Evolutionary conservation across 2,113 vertebrate species (phyloP).

Genomic region (Pandion haliaetus): DNA sequence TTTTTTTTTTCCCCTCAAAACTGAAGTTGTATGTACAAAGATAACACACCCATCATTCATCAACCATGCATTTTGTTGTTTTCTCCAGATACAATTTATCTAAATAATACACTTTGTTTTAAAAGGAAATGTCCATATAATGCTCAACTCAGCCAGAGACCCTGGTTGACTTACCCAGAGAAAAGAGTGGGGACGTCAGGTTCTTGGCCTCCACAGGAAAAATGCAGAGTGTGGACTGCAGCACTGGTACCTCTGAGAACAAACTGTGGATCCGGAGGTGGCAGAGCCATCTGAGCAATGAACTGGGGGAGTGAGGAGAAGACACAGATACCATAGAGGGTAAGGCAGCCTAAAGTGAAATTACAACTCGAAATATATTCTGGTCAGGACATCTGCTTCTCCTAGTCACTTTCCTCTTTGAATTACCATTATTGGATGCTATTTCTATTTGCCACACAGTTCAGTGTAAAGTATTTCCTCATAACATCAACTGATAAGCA

Average conservation of each 20-base stretch:
- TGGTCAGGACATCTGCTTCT: neutral
- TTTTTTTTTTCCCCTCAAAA: neutral
- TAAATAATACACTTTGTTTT: neutral
- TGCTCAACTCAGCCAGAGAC: neutral
- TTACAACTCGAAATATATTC: neutral
- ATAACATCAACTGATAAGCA: neutral
- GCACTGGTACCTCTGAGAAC: constrained; percentile 85
- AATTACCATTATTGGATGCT: neutral
- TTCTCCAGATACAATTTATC: neutral
- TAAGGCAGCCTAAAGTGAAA: neutral
- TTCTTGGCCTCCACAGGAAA: constrained; percentile 65
- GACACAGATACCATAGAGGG: neutral
- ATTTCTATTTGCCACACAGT: neutral
- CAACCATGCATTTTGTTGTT: neutral
- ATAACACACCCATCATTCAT: neutral
- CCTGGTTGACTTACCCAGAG: constrained; percentile 81
- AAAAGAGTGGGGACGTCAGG: constrained; percentile 77
- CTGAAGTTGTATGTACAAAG: neutral
- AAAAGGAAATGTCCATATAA: neutral
- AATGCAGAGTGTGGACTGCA: constrained; percentile 84
- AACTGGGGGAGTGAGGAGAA: neutral
- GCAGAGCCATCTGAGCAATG: constrained; percentile 63
- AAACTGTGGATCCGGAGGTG: constrained; percentile 83
- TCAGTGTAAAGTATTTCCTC: neutral
- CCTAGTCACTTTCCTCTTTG: neutral